Evolutionary conservation across 2,888 invertebrate species (phyloP).

Genomic region (Cheilosia soror): DNA sequence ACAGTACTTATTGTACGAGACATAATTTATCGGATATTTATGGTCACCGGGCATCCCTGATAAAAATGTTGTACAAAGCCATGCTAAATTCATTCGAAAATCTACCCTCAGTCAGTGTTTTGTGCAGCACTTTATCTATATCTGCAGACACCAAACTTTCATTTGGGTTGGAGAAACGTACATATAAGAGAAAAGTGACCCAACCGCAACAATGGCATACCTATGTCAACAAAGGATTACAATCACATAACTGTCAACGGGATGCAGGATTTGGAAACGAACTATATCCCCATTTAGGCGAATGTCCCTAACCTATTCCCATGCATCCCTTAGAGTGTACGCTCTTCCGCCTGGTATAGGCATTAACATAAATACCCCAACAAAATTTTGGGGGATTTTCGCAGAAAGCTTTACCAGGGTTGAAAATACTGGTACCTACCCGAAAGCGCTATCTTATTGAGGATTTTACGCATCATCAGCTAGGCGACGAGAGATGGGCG

Average conservation of each 20-base stretch:
- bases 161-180: not conserved
- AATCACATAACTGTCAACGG: not conserved
- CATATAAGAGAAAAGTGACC: not conserved
- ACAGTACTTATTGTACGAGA: not conserved
- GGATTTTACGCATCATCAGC: constrained; percentile 15
- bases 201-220: not conserved
- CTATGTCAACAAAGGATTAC: constrained; percentile 3
- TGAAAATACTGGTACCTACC: constrained; percentile 4
- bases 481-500: not conserved
- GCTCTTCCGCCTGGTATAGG: not conserved
- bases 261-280: not conserved
- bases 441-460: constrained; percentile 1
- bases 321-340: not conserved
- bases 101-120: not conserved
- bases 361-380: not conserved
- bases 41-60: constrained; percentile 2
- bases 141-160: not conserved
- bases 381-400: not conserved
- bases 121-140: not conserved
- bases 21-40: not conserved
- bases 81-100: not conserved
- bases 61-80: not conserved
- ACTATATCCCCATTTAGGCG: too few relatives aligned
- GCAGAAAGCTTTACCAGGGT: constrained; percentile 13
- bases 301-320: constrained; percentile 5